phyloP scores from a whole-genome alignment of 2,113 vertebrate species.

The Indicator indicator region DNA sequence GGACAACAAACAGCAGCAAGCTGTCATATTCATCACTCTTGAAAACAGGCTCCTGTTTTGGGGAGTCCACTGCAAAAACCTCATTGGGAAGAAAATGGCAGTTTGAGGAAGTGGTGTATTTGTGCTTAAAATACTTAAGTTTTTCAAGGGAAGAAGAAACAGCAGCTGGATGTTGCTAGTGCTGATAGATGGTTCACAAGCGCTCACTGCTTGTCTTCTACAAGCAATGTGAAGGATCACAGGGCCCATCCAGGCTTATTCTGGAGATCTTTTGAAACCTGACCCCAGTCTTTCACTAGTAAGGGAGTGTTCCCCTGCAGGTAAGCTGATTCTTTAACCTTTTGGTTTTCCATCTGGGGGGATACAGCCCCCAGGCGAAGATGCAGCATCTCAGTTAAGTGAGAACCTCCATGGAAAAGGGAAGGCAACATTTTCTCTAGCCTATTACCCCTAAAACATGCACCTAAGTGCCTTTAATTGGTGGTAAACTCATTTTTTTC shows the following conservation, averaged over 20 bases:
- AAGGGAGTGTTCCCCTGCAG: not conserved
- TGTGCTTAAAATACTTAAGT: not conserved
- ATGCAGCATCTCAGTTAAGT: not conserved
- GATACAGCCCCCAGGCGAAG: not conserved
- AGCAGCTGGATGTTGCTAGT: not conserved
- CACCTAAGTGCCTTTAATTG: not conserved
- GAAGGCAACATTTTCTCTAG: not conserved
- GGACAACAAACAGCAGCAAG: not conserved
- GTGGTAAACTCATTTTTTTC: not conserved
- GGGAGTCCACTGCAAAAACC: not conserved
- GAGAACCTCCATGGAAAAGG: not conserved
- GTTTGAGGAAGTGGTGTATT: not conserved
- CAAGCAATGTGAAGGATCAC: rapidly evolving
- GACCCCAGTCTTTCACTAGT: not conserved
- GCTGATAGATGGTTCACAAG: not conserved
- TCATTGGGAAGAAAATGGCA: not conserved
- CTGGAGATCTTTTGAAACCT: not conserved
- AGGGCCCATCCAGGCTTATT: not conserved
- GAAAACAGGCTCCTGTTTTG: not conserved
- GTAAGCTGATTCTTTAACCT: not conserved
- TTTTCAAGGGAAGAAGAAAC: not conserved
- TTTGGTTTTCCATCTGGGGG: not conserved
- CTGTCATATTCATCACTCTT: not conserved
- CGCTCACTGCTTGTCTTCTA: not conserved
- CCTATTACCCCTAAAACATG: not conserved